Evolutionary conservation across 2,797 vertebrate genomes (phyloP), one percentile per base, ranked within the genome.

Genomic region (Hydrocynus forskahlii): DNA sequence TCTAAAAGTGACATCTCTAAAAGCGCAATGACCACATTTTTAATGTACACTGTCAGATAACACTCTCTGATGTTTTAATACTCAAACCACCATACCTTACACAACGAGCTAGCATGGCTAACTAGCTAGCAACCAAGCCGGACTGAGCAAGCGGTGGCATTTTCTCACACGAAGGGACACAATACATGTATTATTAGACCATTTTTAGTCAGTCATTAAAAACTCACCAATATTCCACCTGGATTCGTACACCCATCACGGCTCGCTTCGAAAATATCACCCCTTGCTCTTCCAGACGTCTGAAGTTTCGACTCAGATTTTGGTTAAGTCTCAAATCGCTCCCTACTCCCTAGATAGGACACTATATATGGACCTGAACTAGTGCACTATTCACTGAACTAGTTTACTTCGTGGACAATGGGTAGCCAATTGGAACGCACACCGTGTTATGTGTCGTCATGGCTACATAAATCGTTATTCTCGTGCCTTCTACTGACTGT

Each of bases 161-260:
- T 7, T 45, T 45, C 43, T 7, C 43, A 1, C 1, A 1, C 9
- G 5, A 45, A 10, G 43, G 6, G 1, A 45, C 43, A 45, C 43
- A 10, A 5, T 0, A 10, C 1, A 45, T 45, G 10, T 12, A 50
- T 50, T 2, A 10, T 50, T 10, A 50, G 7, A 13, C 48, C 2
- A 13, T 12, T 12, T n/a, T 40, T 7, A 45, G 35, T 13, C 5
- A 40, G 38, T 5, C 21, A 6, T 1, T 40, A 43, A 67, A 9
- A 5, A 81, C n/a, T 14, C 88, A 95, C 95, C 95, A 95, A 76
- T 95, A 95, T 81, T 95, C 94, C 0, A 95, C 94, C 78, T 4
- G 64, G 1, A 95, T 16, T 69, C 21, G 71, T 19, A 95, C 76
- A 5, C 71, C 88, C 94, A 94, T 94, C 0, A n/a, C 81, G 1